Base-by-base conservation (phyloP, 2,888 invertebrate genomes). In the Ariolimax columbianus region DNA sequence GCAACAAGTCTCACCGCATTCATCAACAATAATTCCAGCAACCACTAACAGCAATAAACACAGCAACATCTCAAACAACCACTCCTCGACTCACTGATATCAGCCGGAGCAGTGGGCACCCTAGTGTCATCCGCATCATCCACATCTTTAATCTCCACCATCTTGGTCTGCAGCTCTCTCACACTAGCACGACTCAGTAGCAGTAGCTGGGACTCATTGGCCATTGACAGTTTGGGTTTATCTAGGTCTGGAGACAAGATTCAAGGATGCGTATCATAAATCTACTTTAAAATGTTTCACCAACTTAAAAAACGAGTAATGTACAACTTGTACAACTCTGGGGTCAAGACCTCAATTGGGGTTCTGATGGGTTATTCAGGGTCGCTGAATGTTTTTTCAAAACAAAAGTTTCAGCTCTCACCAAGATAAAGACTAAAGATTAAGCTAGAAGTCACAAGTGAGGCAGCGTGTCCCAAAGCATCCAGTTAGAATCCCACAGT, bases 111-210 rank as follows among this genome's bases (percentile, higher is more conserved):
- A 26, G 84, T 75, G 9, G 83, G 80, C 40, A 75, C 7, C 23
- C 47, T 78, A 17, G 84, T 85, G 43, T 75, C 84, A 26, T 86
- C 78, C 30, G 75, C 79, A 77, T 82, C 85, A 72, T 66, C 63
- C 23, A 55, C 55, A 23, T 82, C 66, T 38, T 51, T 70, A 7
- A 82, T 86, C 36, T 89, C 88, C 11, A 77, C 72, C 95, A 96
- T 80, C 95, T 94, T 84, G 95, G 94, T 86, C 55, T 90, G 87
- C 77, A 98, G 94, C 96, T 96, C 97, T 86, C 95, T 94, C 0
- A 98, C 96, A 88, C 98, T 98, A 0, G 96, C 95, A 90, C 95
- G 95, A 93, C 97, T 97, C 81, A 98, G 95, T 77, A 98, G 94
- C 78, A 99, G 95, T 94, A 91, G 93, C 89, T 93, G 93, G 1